These are phyloP conservation scores for Charanyca ferruginea DNA, from an alignment of 2,888 invertebrate species.

Conservation along the genomic window DNA sequence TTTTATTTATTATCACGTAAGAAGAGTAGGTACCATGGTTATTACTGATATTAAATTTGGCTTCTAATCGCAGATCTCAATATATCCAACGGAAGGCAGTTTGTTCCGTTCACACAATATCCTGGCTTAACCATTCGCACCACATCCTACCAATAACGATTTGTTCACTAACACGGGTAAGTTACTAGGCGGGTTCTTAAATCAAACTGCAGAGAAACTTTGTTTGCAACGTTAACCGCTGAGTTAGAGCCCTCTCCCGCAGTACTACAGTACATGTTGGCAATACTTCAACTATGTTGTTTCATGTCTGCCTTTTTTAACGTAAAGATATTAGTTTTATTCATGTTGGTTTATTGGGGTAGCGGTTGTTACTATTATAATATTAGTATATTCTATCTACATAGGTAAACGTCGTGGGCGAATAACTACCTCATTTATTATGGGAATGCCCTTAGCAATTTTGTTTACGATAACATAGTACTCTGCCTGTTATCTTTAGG, in stretches of 20 bases:
- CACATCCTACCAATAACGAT: slow-evolving; percentile 52
- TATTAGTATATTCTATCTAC: not conserved
- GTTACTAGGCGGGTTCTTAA: slow-evolving; percentile 68
- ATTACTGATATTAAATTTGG: not conserved
- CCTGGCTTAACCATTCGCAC: slow-evolving; percentile 7
- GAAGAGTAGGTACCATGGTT: too few species aligned
- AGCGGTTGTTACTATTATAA: not conserved
- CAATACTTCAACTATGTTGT: slow-evolving; percentile 29
- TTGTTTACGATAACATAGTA: too few species aligned
- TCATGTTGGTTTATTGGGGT: not conserved
- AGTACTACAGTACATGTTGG: slow-evolving; percentile 40
- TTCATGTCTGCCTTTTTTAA: slow-evolving; percentile 30
- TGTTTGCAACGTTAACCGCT: slow-evolving; percentile 65
- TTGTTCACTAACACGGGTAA: slow-evolving; percentile 65
- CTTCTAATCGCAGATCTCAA: not conserved
- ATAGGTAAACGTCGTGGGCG: too few species aligned
- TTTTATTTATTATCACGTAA: too few species aligned
- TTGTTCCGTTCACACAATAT: not conserved
- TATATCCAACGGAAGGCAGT: not conserved
- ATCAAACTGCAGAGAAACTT: slow-evolving; percentile 74
- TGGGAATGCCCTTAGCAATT: too few species aligned
- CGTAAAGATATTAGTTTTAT: slow-evolving; percentile 1
- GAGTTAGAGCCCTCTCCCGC: slow-evolving; percentile 52
- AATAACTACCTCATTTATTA: too few species aligned
- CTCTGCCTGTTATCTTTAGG: too few species aligned